Conservation (phyloP, 2,113 vertebrate species). For the Saimiri boliviensis region DNA sequence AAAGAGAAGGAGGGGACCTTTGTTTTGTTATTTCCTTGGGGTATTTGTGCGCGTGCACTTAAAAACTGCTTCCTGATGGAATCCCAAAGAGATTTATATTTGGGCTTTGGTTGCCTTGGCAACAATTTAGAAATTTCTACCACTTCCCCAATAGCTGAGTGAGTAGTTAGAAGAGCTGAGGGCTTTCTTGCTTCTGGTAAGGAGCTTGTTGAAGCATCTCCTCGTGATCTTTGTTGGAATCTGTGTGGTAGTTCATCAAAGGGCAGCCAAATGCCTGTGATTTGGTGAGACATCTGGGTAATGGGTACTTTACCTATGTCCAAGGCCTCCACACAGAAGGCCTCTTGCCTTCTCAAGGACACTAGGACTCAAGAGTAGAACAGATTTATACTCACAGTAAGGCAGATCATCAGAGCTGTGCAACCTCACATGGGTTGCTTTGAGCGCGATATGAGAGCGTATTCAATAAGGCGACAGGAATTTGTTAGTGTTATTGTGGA, state of each 20-base stretch:
- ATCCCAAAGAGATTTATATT: slow-evolving; percentile 62
- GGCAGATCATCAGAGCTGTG: not conserved
- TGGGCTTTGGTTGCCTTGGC: slow-evolving; percentile 69
- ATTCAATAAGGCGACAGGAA: not conserved
- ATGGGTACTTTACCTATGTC: not conserved
- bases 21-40: slow-evolving; percentile 37
- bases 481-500: not conserved
- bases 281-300: not conserved
- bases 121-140: slow-evolving; percentile 50
- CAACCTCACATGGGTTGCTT: not conserved
- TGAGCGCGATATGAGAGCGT: not conserved
- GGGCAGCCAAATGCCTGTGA: not conserved
- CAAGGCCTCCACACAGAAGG: not conserved
- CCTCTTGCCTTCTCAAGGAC: not conserved
- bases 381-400: not conserved
- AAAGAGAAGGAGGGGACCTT: not conserved
- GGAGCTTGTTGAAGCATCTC: not conserved
- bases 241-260: not conserved
- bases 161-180: not conserved
- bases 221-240: not conserved
- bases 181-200: not conserved
- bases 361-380: not conserved
- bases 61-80: slow-evolving; percentile 55
- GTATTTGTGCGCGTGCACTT: not conserved
- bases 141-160: slow-evolving; percentile 49